Conservation (phyloP, 2,113 vertebrate species). For the Colaptes auratus region DNA sequence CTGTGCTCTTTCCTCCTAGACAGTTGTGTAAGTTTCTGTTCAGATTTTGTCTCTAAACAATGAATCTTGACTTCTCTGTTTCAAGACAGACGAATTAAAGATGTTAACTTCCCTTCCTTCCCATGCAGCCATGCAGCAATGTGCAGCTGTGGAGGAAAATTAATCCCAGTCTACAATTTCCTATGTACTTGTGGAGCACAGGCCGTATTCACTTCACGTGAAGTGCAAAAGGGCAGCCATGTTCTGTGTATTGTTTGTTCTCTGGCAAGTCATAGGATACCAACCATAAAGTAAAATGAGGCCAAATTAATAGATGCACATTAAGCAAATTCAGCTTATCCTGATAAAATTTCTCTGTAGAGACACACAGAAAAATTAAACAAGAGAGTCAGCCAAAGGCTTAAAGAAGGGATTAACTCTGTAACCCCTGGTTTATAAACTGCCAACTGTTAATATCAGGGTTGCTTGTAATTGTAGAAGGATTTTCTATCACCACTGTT, state of each 20-base stretch:
- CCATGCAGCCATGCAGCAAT: neutral
- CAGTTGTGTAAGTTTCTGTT: neutral
- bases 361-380: neutral
- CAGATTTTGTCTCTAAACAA: accelerated
- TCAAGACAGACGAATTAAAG: neutral
- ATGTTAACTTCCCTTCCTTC: neutral
- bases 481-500: neutral
- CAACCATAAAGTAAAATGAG: neutral
- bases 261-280: neutral
- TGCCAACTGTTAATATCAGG: neutral
- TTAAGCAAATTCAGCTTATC: neutral
- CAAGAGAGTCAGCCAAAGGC: neutral
- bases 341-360: neutral
- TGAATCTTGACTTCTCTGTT: neutral
- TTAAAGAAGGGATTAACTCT: neutral
- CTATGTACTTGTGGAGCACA: neutral
- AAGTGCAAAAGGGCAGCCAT: neutral
- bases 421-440: neutral
- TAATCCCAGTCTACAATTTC: neutral
- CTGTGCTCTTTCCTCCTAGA: neutral
- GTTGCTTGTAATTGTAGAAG: neutral
- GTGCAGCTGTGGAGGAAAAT: neutral
- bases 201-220: neutral
- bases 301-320: neutral
- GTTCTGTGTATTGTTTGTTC: neutral